A percentile compares a stretch with the other conserved stretches of the same genome.
These are phyloP conservation scores for Bungarus multicinctus DNA, from an alignment of 2,113 vertebrate genomes.

Conservation along the genomic window DNA sequence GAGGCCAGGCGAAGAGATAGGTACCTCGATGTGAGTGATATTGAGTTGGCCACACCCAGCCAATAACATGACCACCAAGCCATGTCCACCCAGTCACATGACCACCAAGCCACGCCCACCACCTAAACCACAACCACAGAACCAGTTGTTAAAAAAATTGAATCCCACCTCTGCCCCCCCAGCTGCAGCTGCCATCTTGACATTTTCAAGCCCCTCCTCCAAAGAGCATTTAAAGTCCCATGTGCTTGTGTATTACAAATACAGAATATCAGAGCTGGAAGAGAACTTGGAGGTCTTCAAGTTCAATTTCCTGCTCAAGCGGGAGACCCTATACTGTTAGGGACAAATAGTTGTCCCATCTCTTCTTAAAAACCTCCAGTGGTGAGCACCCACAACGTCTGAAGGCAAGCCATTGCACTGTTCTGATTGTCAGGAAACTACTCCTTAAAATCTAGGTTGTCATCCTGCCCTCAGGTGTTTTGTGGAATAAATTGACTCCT, in stretches of 20 bases:
- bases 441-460: too few relatives aligned
- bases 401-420: background rate
- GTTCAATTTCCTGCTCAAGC: background rate
- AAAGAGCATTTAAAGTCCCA: background rate
- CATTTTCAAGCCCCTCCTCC: background rate
- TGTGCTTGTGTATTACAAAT: background rate
- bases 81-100: too few relatives aligned
- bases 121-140: too few relatives aligned
- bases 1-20: too few relatives aligned
- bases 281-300: background rate
- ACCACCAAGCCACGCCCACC: too few relatives aligned
- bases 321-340: background rate
- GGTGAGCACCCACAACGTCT: background rate
- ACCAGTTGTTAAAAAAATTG: too few relatives aligned
- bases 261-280: background rate
- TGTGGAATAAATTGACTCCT: background rate
- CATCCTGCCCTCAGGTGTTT: too few relatives aligned
- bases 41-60: too few relatives aligned
- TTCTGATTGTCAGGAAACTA: background rate
- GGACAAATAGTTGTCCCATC: background rate
- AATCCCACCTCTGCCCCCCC: too few relatives aligned
- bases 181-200: background rate
- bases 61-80: too few relatives aligned
- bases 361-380: background rate
- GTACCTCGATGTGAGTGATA: too few relatives aligned